Base-by-base conservation (phyloP, 2,888 invertebrate genomes). In the Rhimphoctona megacephalus region DNA sequence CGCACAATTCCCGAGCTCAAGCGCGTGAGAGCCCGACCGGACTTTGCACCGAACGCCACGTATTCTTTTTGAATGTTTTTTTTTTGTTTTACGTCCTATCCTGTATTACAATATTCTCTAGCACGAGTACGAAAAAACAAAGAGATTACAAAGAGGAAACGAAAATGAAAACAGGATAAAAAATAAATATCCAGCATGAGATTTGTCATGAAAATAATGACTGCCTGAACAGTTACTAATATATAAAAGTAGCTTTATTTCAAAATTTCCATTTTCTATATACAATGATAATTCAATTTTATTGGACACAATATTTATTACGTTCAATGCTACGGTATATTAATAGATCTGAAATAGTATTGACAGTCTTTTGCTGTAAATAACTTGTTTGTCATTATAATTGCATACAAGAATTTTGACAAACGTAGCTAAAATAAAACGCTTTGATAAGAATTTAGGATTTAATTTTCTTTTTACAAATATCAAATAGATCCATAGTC, bases 51-150 rank as follows among this genome's bases (percentile, higher is more conserved):
- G 72, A 72, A 77, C 83, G 49, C 72, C 77, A 9, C 78, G 81
- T 78, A 78, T 84, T 84, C 78, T 81, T 81, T 78, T 72, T 76
- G 46, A 57, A 81, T 78, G 73, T 78, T 30, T 69, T 69, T 49
- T 74, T 73, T 52, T 67, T 57, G 52, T 69, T 52, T 39, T 66
- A 69, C 73, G 19, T 52, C 49, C 30, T 80, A 80, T 70, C 70
- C 54, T 25, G 67, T 81, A 83, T 83, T 85, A 46, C 72, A 83
- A 85, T 80, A 83, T 78, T 85, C 81, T 85, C 83, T 74, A 57
- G 70, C 69, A 76, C 78, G 30, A 43, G 67, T 6, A 19, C 7
- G 73, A 64, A 19, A 61, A 17, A 66, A 79, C 64, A 57, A 39
- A 17, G 67, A 49, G 66, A 76, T 25, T 52, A 36, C 69, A 57